Conservation (phyloP, 2,113 vertebrate species). For the Xenopus laevis region DNA sequence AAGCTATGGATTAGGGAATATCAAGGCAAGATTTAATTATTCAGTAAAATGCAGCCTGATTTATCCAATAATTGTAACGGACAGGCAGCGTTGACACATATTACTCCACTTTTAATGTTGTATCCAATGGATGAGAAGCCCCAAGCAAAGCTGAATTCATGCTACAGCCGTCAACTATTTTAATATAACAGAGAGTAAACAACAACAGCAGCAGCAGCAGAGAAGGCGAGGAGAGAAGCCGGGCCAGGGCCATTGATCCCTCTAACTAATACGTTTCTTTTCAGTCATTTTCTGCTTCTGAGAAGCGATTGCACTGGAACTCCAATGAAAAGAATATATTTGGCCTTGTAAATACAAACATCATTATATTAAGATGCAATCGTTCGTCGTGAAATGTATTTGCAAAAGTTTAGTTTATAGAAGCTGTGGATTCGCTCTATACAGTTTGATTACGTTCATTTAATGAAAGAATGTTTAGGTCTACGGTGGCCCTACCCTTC, state of each 20-base stretch:
- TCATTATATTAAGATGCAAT: too few relatives aligned
- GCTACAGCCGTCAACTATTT: slow-evolving; percentile 28
- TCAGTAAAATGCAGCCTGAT: background rate
- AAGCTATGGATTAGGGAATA: too few relatives aligned
- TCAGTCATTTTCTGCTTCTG: background rate
- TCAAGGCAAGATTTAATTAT: too few relatives aligned
- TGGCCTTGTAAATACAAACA: too few relatives aligned
- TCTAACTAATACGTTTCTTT: background rate
- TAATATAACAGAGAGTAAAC: slow-evolving; percentile 8
- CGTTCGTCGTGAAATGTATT: too few relatives aligned
- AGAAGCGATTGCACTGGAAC: background rate
- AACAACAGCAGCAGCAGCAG: background rate
- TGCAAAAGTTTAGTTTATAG: too few relatives aligned
- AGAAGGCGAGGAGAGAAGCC: background rate
- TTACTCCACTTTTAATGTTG: slow-evolving; percentile 3
- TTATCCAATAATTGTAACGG: slow-evolving; percentile 51
- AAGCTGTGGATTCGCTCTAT: too few relatives aligned
- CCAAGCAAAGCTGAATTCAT: slow-evolving; percentile 12
- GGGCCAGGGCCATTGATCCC: background rate
- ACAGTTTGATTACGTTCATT: too few relatives aligned
- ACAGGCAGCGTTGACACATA: background rate
- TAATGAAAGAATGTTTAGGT: too few relatives aligned
- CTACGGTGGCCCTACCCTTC: too few relatives aligned
- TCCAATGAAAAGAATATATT: background rate
- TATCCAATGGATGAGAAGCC: slow-evolving; percentile 6